phyloP scores from a whole-genome alignment of 2,888 invertebrate species.

The Agriotes lineatus region DNA sequence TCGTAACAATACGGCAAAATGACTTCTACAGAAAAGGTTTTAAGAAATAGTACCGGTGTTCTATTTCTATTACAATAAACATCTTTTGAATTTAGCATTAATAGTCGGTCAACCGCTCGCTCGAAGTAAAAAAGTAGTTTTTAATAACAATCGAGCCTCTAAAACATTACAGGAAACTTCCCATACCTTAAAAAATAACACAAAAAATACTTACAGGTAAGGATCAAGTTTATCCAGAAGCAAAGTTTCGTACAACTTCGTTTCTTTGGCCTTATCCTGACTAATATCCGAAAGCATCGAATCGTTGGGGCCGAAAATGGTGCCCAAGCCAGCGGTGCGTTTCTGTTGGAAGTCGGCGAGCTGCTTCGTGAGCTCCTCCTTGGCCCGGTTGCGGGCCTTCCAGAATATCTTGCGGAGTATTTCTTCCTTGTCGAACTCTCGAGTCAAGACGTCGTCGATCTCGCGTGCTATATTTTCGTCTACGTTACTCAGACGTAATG shows the following conservation, averaged over 20 bases:
- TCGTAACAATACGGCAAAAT: no score
- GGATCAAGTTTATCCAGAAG: constrained; percentile 80
- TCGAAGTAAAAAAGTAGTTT: no score
- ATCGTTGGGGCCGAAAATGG: constrained; percentile 90
- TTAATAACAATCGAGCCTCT: no score
- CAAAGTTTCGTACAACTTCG: constrained; percentile 79
- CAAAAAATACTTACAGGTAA: constrained; percentile 72
- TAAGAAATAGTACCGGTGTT: no score
- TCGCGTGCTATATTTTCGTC: constrained; percentile 91
- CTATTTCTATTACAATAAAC: no score
- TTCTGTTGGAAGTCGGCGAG: constrained; percentile 87
- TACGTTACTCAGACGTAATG: constrained; percentile 81
- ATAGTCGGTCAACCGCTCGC: no score
- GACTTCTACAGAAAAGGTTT: no score
- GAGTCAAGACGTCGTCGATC: constrained; percentile 87
- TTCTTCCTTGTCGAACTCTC: constrained; percentile 91
- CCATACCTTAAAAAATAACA: neutral
- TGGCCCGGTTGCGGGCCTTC: constrained; percentile 87
- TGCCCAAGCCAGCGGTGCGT: constrained; percentile 88
- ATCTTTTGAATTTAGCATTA: no score
- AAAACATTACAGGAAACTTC: neutral
- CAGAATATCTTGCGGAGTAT: constrained; percentile 89
- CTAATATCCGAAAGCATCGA: constrained; percentile 82
- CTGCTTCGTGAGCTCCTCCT: constrained; percentile 84
- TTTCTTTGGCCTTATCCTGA: constrained; percentile 83